These are phyloP conservation scores for Pyralis farinalis DNA, from an alignment of 2,888 invertebrate genomes.

Conservation along the genomic window DNA sequence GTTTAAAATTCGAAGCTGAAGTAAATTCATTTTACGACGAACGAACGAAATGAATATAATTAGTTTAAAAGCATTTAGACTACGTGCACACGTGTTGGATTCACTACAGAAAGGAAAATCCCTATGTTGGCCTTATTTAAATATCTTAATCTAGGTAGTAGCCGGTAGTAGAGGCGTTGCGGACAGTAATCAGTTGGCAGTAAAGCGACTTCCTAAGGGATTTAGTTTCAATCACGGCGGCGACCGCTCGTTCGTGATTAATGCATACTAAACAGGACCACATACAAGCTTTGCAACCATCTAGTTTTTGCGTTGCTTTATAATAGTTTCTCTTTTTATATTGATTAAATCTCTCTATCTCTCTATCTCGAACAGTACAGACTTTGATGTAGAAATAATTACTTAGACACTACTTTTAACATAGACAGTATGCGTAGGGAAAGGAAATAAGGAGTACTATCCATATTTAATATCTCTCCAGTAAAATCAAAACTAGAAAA, in stretches of 20 bases:
- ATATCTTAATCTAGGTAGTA: constrained; percentile 58
- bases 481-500: no score
- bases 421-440: no score
- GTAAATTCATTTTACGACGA: no score
- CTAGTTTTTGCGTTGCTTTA: constrained; percentile 4
- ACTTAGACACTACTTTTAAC: no score
- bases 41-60: background rate
- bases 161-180: constrained; percentile 24
- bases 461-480: no score
- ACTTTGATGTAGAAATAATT: no score
- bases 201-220: constrained; percentile 57
- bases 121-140: constrained; percentile 37
- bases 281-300: constrained; percentile 5
- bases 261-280: constrained; percentile 75
- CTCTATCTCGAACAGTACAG: no score
- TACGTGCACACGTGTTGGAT: background rate
- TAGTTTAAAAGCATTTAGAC: background rate
- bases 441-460: no score
- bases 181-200: constrained; percentile 64
- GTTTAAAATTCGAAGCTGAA: background rate
- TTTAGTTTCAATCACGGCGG: constrained; percentile 75
- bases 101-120: constrained; percentile 18
- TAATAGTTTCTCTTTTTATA: constrained; percentile 1
- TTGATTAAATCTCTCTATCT: background rate
- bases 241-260: constrained; percentile 63